phyloP scores from a whole-genome alignment of 2,888 invertebrate genomes.

The Meiosimyza platycephala region DNA sequence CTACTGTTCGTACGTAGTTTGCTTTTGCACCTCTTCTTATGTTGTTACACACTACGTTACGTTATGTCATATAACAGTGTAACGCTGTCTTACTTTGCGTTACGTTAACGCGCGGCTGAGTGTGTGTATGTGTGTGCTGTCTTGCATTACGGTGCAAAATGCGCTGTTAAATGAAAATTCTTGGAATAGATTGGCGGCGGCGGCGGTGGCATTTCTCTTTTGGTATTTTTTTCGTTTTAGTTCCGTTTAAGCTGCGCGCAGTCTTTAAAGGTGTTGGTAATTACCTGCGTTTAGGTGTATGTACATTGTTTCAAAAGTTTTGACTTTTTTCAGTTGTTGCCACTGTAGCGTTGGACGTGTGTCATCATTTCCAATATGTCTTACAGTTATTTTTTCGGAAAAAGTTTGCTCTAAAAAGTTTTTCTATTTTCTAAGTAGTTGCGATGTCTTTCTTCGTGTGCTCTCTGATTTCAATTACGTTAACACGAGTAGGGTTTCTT shows the following conservation, averaged over 20 bases:
- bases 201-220: not conserved
- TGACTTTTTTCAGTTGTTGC: not conserved
- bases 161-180: slow-evolving; percentile 22
- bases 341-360: not conserved
- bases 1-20: not conserved
- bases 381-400: not conserved
- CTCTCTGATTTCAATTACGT: too few species aligned
- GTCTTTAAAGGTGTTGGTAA: not conserved
- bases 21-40: not conserved
- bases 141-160: slow-evolving; percentile 22
- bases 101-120: too few species aligned
- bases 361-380: not conserved
- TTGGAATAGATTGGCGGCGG: not conserved
- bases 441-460: too few species aligned
- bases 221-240: too few species aligned
- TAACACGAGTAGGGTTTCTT: too few species aligned
- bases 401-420: not conserved
- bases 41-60: slow-evolving; percentile 1
- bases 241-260: too few species aligned
- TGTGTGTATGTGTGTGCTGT: not conserved
- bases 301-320: not conserved
- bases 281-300: not conserved
- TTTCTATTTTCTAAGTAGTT: too few species aligned
- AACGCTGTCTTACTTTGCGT: not conserved
- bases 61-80: not conserved